phyloP scores from a whole-genome alignment of 2,797 vertebrate genomes.

The Parotocinclus haroldoi region DNA sequence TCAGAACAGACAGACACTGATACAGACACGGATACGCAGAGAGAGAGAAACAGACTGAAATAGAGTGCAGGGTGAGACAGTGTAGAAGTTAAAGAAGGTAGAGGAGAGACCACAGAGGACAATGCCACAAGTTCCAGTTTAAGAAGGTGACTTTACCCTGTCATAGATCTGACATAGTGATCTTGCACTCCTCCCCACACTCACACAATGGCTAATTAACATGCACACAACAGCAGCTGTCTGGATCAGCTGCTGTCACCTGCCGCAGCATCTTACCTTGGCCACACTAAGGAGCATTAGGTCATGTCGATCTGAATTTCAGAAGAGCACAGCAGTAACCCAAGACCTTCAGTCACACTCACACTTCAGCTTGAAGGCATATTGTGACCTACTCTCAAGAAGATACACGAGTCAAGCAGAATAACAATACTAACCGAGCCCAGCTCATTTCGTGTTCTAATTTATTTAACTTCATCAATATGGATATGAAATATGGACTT shows the following conservation, averaged over 20 bases:
- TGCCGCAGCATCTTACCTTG: neutral
- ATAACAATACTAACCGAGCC: neutral
- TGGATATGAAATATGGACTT: too few species aligned
- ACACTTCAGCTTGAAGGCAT: neutral
- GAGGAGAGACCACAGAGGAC: neutral
- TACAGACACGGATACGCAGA: neutral
- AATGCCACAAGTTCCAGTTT: neutral
- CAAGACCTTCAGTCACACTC: neutral
- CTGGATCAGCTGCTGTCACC: conserved; percentile 1
- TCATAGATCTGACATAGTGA: neutral
- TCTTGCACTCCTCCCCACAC: neutral
- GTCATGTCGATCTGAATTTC: neutral
- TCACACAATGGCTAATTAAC: neutral
- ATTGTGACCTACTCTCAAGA: neutral
- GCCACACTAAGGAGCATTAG: neutral
- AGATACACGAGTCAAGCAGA: neutral
- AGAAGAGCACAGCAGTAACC: neutral
- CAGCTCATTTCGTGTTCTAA: too few species aligned
- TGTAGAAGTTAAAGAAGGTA: neutral
- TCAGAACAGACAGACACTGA: too few species aligned
- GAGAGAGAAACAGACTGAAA: neutral
- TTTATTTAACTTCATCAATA: too few species aligned
- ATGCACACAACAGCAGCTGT: neutral
- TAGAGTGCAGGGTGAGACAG: neutral
- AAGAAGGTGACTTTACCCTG: neutral